A percentile compares a stretch with the other conserved stretches of the same genome.
Conservation (phyloP, 2,888 invertebrate genomes). For the Plagodis dolabraria region DNA sequence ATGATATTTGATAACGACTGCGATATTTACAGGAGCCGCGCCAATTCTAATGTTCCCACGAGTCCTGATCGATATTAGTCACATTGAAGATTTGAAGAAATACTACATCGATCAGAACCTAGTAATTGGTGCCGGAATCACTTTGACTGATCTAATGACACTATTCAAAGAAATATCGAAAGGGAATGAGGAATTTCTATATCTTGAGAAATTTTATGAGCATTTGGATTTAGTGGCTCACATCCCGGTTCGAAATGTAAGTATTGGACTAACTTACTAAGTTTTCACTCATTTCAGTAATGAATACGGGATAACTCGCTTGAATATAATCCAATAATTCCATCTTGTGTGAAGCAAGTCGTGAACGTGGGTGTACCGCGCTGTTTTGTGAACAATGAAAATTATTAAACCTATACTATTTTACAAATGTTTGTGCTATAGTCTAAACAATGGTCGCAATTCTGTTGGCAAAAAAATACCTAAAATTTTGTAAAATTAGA, state of each 20-base stretch:
- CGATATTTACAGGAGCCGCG: conserved; percentile 62
- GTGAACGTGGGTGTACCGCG: too few relatives aligned
- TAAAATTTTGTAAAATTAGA: too few relatives aligned
- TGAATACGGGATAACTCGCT: too few relatives aligned
- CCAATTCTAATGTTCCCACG: conserved; percentile 71
- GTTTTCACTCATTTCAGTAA: too few relatives aligned
- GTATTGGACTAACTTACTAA: conserved; percentile 38
- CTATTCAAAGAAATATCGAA: conserved; percentile 67
- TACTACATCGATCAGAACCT: conserved; percentile 72
- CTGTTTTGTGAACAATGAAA: too few relatives aligned
- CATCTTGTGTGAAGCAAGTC: too few relatives aligned
- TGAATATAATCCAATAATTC: too few relatives aligned
- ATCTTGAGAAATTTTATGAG: conserved; percentile 84
- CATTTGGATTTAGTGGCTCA: conserved; percentile 90
- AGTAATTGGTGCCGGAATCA: conserved; percentile 85
- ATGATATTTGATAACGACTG: background rate
- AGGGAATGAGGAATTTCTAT: conserved; percentile 77
- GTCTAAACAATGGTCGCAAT: too few relatives aligned
- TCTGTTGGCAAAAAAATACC: too few relatives aligned
- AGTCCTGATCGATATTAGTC: conserved; percentile 87
- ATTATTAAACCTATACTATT: too few relatives aligned
- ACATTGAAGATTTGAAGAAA: conserved; percentile 82
- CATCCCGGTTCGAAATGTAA: conserved; percentile 90
- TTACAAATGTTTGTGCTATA: too few relatives aligned
- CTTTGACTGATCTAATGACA: conserved; percentile 82